phyloP scores from a whole-genome alignment of 2,797 vertebrate species.

The Sciurus vulgaris region DNA sequence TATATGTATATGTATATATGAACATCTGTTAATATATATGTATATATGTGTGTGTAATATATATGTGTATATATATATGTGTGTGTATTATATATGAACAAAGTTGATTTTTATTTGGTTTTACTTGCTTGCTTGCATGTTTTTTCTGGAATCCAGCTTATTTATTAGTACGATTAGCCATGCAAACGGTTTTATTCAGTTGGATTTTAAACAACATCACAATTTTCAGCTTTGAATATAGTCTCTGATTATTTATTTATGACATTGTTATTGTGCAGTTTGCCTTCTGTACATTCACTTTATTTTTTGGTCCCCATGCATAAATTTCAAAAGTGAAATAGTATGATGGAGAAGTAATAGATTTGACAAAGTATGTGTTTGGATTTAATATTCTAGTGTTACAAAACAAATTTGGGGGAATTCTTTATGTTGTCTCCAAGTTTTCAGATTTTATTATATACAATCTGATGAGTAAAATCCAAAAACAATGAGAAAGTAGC shows the following conservation, averaged over 20 bases:
- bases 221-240: slow-evolving; percentile 33
- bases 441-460: slow-evolving; percentile 40
- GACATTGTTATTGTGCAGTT: slow-evolving; percentile 6
- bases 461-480: background rate
- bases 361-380: slow-evolving; percentile 15
- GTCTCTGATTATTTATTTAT: slow-evolving; percentile 28
- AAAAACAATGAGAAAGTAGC: background rate
- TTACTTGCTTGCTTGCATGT: background rate
- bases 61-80: no score
- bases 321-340: slow-evolving; percentile 40
- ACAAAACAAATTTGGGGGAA: background rate
- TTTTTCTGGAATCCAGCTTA: background rate
- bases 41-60: no score
- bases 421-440: background rate
- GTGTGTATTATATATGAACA: background rate
- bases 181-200: background rate
- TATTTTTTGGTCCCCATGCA: background rate
- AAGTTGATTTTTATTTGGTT: background rate
- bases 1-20: no score
- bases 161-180: background rate
- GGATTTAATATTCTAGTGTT: slow-evolving; percentile 26
- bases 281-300: background rate
- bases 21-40: background rate
- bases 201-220: slow-evolving; percentile 43
- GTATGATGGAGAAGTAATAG: background rate